Base-by-base conservation (phyloP, 1,140 invertebrate genomes). In the Eueides isabella region DNA sequence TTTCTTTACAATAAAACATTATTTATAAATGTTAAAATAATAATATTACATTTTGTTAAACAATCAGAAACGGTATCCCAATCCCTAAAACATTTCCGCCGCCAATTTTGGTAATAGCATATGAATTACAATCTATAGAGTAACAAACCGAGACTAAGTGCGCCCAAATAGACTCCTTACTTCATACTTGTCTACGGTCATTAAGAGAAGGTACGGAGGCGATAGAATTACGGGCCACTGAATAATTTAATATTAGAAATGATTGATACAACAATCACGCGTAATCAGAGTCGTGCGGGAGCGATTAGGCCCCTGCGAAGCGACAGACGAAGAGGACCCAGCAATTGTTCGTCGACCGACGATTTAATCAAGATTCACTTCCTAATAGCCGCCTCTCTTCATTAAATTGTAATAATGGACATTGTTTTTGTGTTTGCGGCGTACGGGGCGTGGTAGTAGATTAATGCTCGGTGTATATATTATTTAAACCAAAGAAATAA, bases 171-270 rank as follows among this genome's bases (percentile, higher is more conserved):
- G 84, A 87, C 88, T 86, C 55, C 65, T 76, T 67, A 67, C 88
- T 86, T 31, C 65, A 72, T 71, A 67, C 61, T 81, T 74, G 75
- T 74, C 79, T 77, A 78, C 69, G 76, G 75, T 85, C 85, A 87
- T 90, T 90, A 88, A 66, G 70, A 77, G 63, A 67, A 77, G 78
- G 85, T 80, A 77, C 68, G 77, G 78, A 84, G 82, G 84, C 85
- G 86, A 90, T 90, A 90, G 80, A 90, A 92, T 90, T 88, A 91
- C 85, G 82, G 79, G 80, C 89, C 87, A 89, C 90, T 89, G 89
- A 88, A 91, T 92, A 90, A 92, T 92, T 90, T 91, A 89, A 90
- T 92, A 90, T 85, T 84, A 87, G 87, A 90, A 91, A 91, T 91
- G 91, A 92, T 92, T 92, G 91, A 92, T 92, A 91, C 88, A 89